These are phyloP conservation scores for Misgurnus anguillicaudatus DNA, from an alignment of 2,113 vertebrate genomes.

Conservation along the genomic window DNA sequence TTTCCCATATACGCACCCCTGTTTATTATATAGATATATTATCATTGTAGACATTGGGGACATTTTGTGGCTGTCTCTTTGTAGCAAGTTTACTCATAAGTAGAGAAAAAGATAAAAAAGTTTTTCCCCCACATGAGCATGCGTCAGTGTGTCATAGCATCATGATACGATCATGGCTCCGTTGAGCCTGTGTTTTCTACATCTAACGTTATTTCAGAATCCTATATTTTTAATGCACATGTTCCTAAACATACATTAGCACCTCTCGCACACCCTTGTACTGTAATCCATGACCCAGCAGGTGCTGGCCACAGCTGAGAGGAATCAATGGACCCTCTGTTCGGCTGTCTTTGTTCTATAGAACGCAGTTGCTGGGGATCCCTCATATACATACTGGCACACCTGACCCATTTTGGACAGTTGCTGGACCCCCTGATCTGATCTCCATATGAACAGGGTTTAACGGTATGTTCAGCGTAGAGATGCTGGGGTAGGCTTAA, in stretches of 20 bases:
- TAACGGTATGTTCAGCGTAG: not conserved
- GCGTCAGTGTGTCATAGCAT: not conserved
- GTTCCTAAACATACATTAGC: conserved; percentile 12
- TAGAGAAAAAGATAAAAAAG: not conserved
- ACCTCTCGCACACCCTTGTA: conserved; percentile 9
- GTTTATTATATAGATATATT: too few relatives aligned
- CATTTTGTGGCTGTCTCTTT: not conserved
- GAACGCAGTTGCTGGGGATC: conserved; percentile 43
- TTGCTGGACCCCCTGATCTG: conserved; percentile 22
- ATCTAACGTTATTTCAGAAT: not conserved
- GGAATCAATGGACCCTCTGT: conserved; percentile 39
- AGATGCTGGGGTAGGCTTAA: not conserved
- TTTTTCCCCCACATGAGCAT: not conserved
- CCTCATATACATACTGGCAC: conserved; percentile 42
- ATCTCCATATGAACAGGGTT: not conserved
- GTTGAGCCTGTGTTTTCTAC: too few relatives aligned
- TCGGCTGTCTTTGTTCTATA: conserved; percentile 40
- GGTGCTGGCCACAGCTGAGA: conserved; percentile 47
- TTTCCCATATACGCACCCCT: not conserved
- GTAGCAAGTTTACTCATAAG: not conserved
- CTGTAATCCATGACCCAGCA: conserved; percentile 39
- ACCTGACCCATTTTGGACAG: conserved; percentile 57
- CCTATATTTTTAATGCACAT: not conserved
- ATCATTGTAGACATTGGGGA: too few relatives aligned
- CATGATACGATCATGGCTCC: too few relatives aligned